Evolutionary conservation across 2,797 vertebrate genomes (phyloP).

Genomic region (Betta splendens): DNA sequence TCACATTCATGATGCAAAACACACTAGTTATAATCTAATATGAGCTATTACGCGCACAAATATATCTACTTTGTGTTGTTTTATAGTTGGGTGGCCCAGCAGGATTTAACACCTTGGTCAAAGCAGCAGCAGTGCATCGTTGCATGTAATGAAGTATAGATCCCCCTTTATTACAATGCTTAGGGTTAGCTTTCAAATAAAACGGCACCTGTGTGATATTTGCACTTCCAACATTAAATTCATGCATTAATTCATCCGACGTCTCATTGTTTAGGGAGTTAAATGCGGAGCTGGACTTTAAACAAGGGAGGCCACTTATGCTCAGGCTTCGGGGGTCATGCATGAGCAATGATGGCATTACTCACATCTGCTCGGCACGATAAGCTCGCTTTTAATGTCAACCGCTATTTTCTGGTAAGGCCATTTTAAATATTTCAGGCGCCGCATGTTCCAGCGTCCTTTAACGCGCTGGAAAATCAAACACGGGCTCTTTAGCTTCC

Average conservation of each 20-base stretch:
- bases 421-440: conserved; percentile 5
- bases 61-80: background rate
- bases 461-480: background rate
- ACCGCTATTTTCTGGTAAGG: conserved; percentile 18
- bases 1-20: conserved; percentile 26
- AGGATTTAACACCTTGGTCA: conserved; percentile 7
- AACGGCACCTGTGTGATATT: conserved; percentile 46
- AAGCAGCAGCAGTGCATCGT: background rate
- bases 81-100: conserved; percentile 4
- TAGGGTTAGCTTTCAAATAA: conserved; percentile 21
- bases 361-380: conserved; percentile 43
- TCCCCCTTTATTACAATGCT: conserved; percentile 14
- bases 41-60: background rate
- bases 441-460: background rate
- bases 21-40: conserved; percentile 23
- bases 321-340: conserved; percentile 21
- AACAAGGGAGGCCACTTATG: conserved; percentile 41
- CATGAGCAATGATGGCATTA: conserved; percentile 51
- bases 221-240: conserved; percentile 37
- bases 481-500: too few relatives aligned
- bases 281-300: conserved; percentile 54
- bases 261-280: conserved; percentile 52
- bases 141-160: conserved; percentile 20
- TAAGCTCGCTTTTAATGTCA: conserved; percentile 40
- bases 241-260: conserved; percentile 45